These are phyloP conservation scores for Odontophorus gujanensis DNA, from an alignment of 2,113 vertebrate species.

Conservation along the genomic window DNA sequence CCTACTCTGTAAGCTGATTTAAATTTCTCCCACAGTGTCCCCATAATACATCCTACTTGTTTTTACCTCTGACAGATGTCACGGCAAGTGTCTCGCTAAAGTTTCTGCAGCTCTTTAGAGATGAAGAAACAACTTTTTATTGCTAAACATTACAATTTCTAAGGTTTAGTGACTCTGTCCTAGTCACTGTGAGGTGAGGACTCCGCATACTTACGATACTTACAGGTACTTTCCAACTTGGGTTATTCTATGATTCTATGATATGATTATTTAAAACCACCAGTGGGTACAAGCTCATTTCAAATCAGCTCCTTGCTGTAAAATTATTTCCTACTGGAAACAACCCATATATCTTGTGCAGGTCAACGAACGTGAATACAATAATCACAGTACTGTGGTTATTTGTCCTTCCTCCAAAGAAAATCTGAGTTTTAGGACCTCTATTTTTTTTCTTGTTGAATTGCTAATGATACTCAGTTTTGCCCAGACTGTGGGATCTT, in stretches of 20 bases:
- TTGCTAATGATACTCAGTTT: neutral
- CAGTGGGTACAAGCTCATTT: neutral
- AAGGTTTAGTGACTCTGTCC: neutral
- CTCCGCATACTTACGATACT: neutral
- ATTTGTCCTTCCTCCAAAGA: neutral
- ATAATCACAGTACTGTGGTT: neutral
- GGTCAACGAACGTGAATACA: neutral
- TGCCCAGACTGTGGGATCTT: neutral
- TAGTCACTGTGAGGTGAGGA: neutral
- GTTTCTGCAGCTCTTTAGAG: neutral
- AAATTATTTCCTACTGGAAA: constrained; percentile 7
- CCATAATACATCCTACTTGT: neutral
- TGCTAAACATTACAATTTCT: neutral
- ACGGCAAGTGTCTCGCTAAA: neutral
- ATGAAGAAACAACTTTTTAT: neutral
- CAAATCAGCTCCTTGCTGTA: neutral
- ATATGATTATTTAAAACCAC: neutral
- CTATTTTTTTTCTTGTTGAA: neutral
- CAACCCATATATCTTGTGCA: neutral
- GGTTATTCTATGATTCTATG: too few relatives aligned
- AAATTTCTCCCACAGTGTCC: neutral
- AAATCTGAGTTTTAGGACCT: neutral
- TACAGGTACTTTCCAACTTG: too few relatives aligned
- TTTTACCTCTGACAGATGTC: neutral
- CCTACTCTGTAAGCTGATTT: neutral